These are phyloP conservation scores for Lophotis ruficrista DNA, from an alignment of 2,113 vertebrate genomes.

Conservation along the genomic window DNA sequence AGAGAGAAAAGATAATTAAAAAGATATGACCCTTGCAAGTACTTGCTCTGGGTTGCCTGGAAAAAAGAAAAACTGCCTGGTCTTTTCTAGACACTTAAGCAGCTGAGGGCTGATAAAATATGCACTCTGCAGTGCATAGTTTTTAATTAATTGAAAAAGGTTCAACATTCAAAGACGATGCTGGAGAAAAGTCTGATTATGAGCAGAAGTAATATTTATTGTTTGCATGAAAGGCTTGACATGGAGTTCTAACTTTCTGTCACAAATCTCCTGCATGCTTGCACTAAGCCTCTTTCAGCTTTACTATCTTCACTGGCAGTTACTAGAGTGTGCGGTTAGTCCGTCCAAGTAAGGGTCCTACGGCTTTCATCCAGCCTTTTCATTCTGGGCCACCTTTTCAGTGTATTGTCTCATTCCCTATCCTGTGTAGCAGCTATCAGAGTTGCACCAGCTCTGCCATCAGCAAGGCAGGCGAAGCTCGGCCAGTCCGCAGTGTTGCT, in stretches of 20 bases:
- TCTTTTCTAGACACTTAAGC: conserved; percentile 88
- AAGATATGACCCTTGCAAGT: conserved; percentile 99
- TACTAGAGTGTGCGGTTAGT: conserved; percentile 21
- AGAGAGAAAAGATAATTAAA: conserved; percentile 99
- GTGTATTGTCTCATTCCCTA: not conserved
- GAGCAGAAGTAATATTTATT: conserved; percentile 87
- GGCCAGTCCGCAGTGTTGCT: rapidly evolving
- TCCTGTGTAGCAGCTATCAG: not conserved
- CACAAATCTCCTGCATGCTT: conserved; percentile 66
- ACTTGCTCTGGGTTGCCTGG: conserved; percentile 93
- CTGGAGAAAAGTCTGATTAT: conserved; percentile 82
- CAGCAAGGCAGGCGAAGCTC: not conserved
- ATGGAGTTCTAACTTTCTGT: conserved; percentile 79
- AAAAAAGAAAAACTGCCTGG: conserved; percentile 84
- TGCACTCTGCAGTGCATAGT: conserved; percentile 86
- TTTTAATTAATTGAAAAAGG: conserved; percentile 95
- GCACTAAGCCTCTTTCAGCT: conserved; percentile 66
- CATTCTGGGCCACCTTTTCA: conserved; percentile 46
- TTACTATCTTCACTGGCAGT: conserved; percentile 64
- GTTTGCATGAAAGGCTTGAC: conserved; percentile 83
- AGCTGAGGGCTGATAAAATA: conserved; percentile 90
- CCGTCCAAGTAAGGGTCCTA: conserved; percentile 24
- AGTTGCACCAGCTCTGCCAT: not conserved
- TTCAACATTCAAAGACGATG: conserved; percentile 87
- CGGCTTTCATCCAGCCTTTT: conserved; percentile 16